phyloP scores from a whole-genome alignment of 2,888 invertebrate species.

The Fragum fragum region DNA sequence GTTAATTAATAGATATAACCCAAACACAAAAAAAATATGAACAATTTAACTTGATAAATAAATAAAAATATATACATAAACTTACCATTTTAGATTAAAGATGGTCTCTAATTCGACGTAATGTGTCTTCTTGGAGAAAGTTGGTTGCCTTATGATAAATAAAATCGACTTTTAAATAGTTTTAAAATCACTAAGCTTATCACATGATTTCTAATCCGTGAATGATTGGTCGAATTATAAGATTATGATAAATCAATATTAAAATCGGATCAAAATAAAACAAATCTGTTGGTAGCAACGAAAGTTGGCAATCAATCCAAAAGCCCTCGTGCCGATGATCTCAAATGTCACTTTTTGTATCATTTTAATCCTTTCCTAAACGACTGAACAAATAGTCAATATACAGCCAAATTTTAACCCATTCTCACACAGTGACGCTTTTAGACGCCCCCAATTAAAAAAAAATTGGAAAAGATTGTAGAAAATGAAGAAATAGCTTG shows the following conservation, averaged over 20 bases:
- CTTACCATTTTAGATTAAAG: conserved; percentile 4
- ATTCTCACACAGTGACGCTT: too few relatives aligned
- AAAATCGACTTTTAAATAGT: background rate
- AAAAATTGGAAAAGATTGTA: too few relatives aligned
- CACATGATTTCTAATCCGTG: background rate
- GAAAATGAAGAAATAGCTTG: too few relatives aligned
- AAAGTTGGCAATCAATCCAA: background rate
- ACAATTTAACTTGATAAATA: too few relatives aligned
- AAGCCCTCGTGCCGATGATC: too few relatives aligned
- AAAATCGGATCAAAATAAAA: background rate
- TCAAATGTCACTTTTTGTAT: too few relatives aligned
- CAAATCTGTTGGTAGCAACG: conserved; percentile 6
- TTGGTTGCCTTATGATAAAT: background rate
- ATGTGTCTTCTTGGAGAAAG: conserved; percentile 18
- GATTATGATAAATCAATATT: background rate
- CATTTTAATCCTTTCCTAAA: too few relatives aligned
- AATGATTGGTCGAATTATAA: background rate
- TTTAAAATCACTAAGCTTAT: background rate
- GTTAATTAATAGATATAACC: too few relatives aligned
- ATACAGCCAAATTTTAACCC: too few relatives aligned
- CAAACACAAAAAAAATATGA: too few relatives aligned
- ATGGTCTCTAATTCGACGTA: conserved; percentile 16
- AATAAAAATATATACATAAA: background rate
- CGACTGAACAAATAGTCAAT: too few relatives aligned
- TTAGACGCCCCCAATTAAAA: too few relatives aligned